Conservation (phyloP, 2,113 vertebrate genomes). For the mouse (Mus musculus) region GRCm39 chr5:131980501-131981000, state of each 20-base stretch:
- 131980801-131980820: not conserved
- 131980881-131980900: not conserved
- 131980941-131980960: not conserved
- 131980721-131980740: too few relatives aligned
- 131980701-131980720: too few relatives aligned
- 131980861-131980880: not conserved
- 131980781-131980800: not conserved
- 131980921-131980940: not conserved
- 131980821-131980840: not conserved
- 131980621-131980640: not conserved
- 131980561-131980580: not conserved
- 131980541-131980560: not conserved
- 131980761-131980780: too few relatives aligned
- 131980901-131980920: not conserved
- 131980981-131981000: not conserved
- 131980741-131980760: too few relatives aligned
- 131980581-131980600: not conserved
- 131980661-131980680: too few relatives aligned
- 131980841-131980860: not conserved
- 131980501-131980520: not conserved
- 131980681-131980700: too few relatives aligned
- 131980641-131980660: too few relatives aligned
- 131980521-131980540: not conserved
- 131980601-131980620: not conserved
- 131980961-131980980: not conserved